Evolutionary conservation across 2,113 vertebrate genomes (phyloP).

Genomic region (Melozone crissalis): DNA sequence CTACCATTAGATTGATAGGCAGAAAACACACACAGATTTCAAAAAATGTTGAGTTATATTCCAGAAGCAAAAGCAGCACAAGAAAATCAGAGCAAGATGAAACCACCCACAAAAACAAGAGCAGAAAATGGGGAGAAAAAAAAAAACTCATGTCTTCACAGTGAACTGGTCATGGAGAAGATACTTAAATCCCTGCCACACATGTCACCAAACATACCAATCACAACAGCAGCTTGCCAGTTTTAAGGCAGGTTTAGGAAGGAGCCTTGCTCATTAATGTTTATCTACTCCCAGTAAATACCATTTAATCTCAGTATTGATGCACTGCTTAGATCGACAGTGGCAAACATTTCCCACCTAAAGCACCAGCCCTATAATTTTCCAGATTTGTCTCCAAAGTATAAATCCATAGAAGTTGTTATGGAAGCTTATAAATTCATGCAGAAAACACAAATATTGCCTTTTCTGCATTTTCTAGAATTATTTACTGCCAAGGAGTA

Average conservation of each 20-base stretch:
- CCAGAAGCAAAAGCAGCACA: not conserved
- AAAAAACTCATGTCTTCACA: not conserved
- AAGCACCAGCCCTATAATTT: not conserved
- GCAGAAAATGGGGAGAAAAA: rapidly evolving
- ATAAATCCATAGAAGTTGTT: not conserved
- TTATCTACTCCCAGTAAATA: conserved; percentile 62
- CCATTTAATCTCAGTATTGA: conserved; percentile 62
- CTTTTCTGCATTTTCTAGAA: not conserved
- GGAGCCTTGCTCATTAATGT: conserved; percentile 52
- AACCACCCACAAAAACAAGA: conserved; percentile 1
- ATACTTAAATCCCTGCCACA: conserved; percentile 61
- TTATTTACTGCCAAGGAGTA: not conserved
- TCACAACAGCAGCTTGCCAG: conserved; percentile 49
- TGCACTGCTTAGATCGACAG: not conserved
- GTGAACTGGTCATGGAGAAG: conserved; percentile 22
- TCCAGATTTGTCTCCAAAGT: not conserved
- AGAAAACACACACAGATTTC: not conserved
- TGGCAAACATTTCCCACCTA: not conserved
- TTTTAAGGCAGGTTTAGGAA: conserved; percentile 68
- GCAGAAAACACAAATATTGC: not conserved
- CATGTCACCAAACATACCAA: conserved; percentile 61
- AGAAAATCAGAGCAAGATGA: not conserved
- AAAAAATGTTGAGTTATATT: not conserved
- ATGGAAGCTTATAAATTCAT: not conserved
- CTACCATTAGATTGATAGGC: conserved; percentile 64